Evolutionary conservation across 2,888 invertebrate species (phyloP).

Genomic region (Parnassius glacialis): DNA sequence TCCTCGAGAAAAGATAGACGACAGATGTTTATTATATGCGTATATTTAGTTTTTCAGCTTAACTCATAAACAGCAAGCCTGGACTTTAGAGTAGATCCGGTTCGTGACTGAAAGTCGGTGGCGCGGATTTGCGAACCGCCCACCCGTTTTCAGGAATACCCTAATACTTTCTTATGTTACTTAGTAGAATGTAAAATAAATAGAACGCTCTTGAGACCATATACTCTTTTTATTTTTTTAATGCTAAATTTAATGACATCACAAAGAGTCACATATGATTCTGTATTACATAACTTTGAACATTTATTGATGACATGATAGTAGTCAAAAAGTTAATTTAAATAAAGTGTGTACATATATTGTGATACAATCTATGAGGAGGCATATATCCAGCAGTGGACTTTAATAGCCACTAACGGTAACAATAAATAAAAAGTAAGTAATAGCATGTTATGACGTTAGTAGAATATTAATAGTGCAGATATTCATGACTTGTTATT

Average conservation of each 20-base stretch:
- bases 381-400: too few species aligned
- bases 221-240: not conserved
- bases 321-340: too few species aligned
- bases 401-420: too few species aligned
- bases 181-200: slow-evolving; percentile 23
- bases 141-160: slow-evolving; percentile 8
- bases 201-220: not conserved
- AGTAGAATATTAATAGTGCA: too few species aligned
- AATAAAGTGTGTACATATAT: too few species aligned
- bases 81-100: slow-evolving; percentile 8
- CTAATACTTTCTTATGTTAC: slow-evolving; percentile 24
- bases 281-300: too few species aligned
- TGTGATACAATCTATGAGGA: too few species aligned
- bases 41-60: slow-evolving; percentile 19
- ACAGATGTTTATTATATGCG: not conserved
- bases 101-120: slow-evolving; percentile 18
- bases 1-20: too few species aligned
- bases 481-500: too few species aligned
- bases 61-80: slow-evolving; percentile 17
- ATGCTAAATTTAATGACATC: not conserved
- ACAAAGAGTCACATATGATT: not conserved
- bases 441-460: too few species aligned
- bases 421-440: too few species aligned
- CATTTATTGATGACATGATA: too few species aligned
- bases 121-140: slow-evolving; percentile 20